Base-by-base conservation (phyloP, 2,113 vertebrate species). In the Aphyosemion australe region DNA sequence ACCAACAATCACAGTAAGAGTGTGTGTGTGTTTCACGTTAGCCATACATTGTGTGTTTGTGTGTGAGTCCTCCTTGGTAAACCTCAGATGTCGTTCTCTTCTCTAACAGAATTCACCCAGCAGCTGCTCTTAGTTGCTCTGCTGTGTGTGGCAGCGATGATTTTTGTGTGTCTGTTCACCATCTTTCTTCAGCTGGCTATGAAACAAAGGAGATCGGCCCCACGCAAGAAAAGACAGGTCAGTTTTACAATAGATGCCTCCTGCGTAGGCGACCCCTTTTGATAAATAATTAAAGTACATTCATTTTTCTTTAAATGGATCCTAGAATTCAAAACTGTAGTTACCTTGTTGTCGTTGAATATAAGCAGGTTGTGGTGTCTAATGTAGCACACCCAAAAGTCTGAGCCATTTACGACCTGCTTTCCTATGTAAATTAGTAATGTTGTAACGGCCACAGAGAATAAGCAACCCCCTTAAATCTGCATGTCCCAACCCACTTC, bases 111-210 rank as follows among this genome's bases (percentile, higher is more conserved):
- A 37, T 5, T 53, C 15, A 47, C 75, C 58, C 39, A 69, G 37
- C 45, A 76, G 12, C 59, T 89, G 73, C 49, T 82, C 26, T 20
- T 86, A 46, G 68, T 61, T 8, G 58, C 74, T 5, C 66, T 52
- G 12, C 57, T 67, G 63, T 83, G 79, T 13, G 3, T 78, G 5
- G 53, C 48, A 54, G 86, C 86, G 0, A 54, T 89, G 9, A 16
- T 86, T 16, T 70, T 77, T 43, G 85, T 86, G 61, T 87, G 73
- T 66, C 42, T 86, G 11, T 88, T 87, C 16, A 83, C 84, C 31
- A 32, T 82, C 6, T 74, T 73, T 57, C 84, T 87, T 11, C 52
- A 70, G 12, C 12, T 72, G 53, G 37, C 51, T 46, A 34, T 72
- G 34, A 82, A 70, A 61, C 26, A 47, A 0, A 42, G 9, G 26